Percentiles rank a stretch among this genome's conserved stretches.
phyloP scores from a whole-genome alignment of 2,113 vertebrate genomes.

The Telmatochromis brachygnathus region DNA sequence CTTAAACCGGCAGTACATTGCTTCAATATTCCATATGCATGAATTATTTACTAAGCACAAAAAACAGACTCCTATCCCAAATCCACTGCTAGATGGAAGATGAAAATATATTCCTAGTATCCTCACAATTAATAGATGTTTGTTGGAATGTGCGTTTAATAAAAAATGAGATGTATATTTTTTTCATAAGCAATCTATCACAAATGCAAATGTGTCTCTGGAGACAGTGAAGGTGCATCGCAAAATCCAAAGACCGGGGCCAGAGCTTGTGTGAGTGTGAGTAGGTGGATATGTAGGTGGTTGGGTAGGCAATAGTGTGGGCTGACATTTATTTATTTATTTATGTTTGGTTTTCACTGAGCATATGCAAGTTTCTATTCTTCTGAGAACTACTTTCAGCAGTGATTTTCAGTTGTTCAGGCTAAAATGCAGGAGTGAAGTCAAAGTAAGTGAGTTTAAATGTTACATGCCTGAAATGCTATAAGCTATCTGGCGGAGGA shows the following conservation, averaged over 20 bases:
- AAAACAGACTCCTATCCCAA: neutral
- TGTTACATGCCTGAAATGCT: neutral
- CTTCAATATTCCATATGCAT: conserved; percentile 7
- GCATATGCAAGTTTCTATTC: neutral
- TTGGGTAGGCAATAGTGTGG: conserved; percentile 5
- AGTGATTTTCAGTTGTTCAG: neutral
- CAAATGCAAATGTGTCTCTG: neutral
- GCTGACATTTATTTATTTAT: neutral
- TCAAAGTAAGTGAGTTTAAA: neutral
- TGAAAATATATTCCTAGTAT: neutral
- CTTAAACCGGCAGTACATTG: neutral
- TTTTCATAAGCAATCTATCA: neutral
- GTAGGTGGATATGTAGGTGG: conserved; percentile 30
- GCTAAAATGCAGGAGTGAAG: neutral
- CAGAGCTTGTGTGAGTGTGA: conserved; percentile 1
- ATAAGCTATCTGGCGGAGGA: neutral
- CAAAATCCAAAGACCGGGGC: neutral
- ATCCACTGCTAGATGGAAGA: neutral
- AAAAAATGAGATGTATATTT: neutral
- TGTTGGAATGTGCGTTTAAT: neutral
- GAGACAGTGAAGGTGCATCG: neutral
- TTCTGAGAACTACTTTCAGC: neutral
- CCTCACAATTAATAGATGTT: neutral
- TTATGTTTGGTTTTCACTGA: neutral
- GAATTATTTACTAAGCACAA: conserved; percentile 9